Percentiles rank a stretch among this genome's conserved stretches.
Evolutionary conservation across 2,797 vertebrate genomes (phyloP).

Genomic region (Spizella passerina): DNA sequence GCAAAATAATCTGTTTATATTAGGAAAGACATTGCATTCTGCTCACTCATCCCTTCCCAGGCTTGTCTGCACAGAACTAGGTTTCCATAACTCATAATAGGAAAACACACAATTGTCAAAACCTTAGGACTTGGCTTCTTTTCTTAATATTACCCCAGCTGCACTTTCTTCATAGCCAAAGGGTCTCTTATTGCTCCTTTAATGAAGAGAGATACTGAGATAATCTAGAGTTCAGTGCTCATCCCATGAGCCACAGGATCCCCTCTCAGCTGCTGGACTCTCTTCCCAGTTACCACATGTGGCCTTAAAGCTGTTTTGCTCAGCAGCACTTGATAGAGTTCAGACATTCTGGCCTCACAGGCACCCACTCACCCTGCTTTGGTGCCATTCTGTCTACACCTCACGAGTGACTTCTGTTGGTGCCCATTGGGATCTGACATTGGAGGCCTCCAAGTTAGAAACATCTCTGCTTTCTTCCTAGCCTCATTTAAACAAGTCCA

Average conservation of each 20-base stretch:
- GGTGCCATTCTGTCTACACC: background rate
- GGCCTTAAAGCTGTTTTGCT: background rate
- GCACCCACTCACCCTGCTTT: background rate
- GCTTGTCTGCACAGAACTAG: constrained; percentile 46
- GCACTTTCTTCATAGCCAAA: constrained; percentile 12
- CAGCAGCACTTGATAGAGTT: background rate
- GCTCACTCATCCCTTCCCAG: constrained; percentile 44
- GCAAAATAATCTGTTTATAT: constrained; percentile 66
- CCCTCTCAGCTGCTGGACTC: background rate
- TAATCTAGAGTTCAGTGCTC: background rate
- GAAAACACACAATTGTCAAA: background rate
- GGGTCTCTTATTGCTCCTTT: background rate
- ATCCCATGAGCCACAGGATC: background rate
- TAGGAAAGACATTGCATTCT: constrained; percentile 58
- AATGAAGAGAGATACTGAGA: background rate
- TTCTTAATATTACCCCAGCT: background rate
- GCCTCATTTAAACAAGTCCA: background rate
- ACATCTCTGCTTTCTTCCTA: background rate
- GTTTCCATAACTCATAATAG: background rate
- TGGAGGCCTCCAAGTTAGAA: background rate
- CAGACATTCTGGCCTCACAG: background rate
- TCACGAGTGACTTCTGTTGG: background rate
- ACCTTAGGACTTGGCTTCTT: background rate
- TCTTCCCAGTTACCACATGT: background rate
- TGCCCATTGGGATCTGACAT: background rate